phyloP scores from a whole-genome alignment of 1,140 invertebrate genomes.

The Aphelenchoides fujianensis region DNA sequence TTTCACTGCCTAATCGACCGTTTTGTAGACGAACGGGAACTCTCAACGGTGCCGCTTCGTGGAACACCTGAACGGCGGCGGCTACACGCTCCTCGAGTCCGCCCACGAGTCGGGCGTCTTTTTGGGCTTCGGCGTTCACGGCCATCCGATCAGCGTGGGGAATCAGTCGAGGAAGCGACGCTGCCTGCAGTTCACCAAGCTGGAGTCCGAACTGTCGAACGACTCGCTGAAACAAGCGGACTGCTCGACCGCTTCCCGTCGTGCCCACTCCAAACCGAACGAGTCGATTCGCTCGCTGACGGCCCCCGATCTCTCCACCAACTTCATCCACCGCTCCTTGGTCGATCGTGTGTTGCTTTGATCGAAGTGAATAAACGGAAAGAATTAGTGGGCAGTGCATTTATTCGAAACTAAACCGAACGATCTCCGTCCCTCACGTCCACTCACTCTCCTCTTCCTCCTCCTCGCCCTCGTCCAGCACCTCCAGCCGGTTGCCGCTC shows the following conservation, averaged over 20 bases:
- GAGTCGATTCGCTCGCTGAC: background rate
- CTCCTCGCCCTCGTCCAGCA: constrained; percentile 24
- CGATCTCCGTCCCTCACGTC: constrained; percentile 1
- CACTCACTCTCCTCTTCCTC: constrained; percentile 17
- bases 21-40: background rate
- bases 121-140: constrained; percentile 8
- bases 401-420: background rate
- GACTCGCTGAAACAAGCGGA: background rate
- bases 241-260: background rate
- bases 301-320: background rate
- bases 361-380: background rate
- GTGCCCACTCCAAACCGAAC: background rate
- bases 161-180: background rate
- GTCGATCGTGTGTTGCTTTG: background rate
- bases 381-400: background rate
- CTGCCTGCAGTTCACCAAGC: constrained; percentile 17
- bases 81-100: constrained; percentile 11
- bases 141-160: background rate
- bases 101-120: background rate
- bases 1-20: background rate
- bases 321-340: background rate
- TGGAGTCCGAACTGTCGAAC: background rate
- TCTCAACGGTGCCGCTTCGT: constrained; percentile 6
- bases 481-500: constrained; percentile 21
- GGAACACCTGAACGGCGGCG: constrained; percentile 1